Conservation (phyloP, 2,797 vertebrate genomes). For the Acipenser ruthenus region DNA sequence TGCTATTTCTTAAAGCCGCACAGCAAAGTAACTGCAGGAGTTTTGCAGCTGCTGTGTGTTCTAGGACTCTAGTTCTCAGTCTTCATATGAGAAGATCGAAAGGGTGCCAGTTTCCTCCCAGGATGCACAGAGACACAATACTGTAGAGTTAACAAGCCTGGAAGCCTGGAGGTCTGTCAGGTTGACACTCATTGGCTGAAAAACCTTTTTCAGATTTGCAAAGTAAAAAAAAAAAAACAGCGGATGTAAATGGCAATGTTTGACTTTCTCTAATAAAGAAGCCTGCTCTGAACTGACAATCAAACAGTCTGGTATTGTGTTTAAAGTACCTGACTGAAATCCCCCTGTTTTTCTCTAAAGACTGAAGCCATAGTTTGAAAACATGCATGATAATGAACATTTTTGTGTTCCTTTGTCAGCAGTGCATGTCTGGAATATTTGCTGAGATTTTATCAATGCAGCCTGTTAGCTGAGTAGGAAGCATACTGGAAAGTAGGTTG, state of each 20-base stretch:
- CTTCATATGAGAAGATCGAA: too few species aligned
- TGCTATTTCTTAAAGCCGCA: too few species aligned
- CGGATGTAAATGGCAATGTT: slow-evolving; percentile 25
- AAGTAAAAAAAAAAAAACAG: slow-evolving; percentile 10
- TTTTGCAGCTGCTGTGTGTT: too few species aligned
- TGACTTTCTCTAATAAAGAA: slow-evolving; percentile 9
- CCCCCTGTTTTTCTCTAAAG: slow-evolving; percentile 34
- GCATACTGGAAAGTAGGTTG: slow-evolving; percentile 36
- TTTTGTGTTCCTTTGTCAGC: slow-evolving; percentile 48
- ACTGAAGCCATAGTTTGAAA: slow-evolving; percentile 33
- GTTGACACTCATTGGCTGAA: too few species aligned
- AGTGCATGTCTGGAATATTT: slow-evolving; percentile 68
- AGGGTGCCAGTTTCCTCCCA: too few species aligned
- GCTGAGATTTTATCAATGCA: slow-evolving; percentile 63
- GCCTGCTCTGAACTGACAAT: slow-evolving; percentile 29
- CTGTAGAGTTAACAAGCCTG: too few species aligned
- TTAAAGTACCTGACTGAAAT: slow-evolving; percentile 30
- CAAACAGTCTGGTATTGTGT: slow-evolving; percentile 38
- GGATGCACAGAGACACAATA: too few species aligned
- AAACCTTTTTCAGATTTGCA: too few species aligned
- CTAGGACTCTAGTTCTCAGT: too few species aligned
- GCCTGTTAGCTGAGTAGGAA: slow-evolving; percentile 39
- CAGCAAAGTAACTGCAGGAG: too few species aligned
- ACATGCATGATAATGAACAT: slow-evolving; percentile 37
- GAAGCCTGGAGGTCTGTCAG: too few species aligned